Evolutionary conservation across 2,888 invertebrate genomes (phyloP).

Genomic region (Melanotus villosus): DNA sequence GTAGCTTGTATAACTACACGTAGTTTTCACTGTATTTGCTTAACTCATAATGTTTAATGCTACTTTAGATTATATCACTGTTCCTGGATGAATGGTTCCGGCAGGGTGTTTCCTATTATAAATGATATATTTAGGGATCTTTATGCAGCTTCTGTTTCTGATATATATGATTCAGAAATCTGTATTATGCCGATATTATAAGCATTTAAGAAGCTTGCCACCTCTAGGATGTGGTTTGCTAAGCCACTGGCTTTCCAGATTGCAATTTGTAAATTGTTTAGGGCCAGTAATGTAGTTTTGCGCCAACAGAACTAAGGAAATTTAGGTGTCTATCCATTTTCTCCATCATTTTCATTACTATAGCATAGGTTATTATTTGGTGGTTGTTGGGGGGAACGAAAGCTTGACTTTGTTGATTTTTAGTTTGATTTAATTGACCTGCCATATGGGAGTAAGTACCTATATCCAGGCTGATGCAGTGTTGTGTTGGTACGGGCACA

Average conservation of each 20-base stretch:
- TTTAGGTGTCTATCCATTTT: conserved; percentile 18
- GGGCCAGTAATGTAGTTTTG: conserved; percentile 40
- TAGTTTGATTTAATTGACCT: not conserved
- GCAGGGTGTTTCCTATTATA: conserved; percentile 36
- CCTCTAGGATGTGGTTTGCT: conserved; percentile 33
- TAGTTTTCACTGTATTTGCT: no score
- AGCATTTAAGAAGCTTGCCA: conserved; percentile 34
- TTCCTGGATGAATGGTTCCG: conserved; percentile 40
- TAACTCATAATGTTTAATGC: conserved; percentile 44
- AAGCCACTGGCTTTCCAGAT: conserved; percentile 51
- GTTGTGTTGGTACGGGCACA: not conserved
- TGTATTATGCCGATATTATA: conserved; percentile 48
- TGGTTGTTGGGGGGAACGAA: not conserved
- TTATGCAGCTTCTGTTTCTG: conserved; percentile 21
- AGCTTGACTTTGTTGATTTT: not conserved
- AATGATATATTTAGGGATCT: conserved; percentile 44
- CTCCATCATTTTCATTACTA: conserved; percentile 27
- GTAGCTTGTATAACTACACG: no score
- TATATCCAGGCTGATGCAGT: not conserved
- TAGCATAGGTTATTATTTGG: conserved; percentile 13
- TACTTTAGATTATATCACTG: conserved; percentile 38
- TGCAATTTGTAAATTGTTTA: conserved; percentile 42
- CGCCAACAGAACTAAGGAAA: conserved; percentile 33
- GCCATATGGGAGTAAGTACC: not conserved
- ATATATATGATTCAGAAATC: conserved; percentile 46